Percentiles rank a stretch among this genome's conserved stretches.
Evolutionary conservation across 1,140 invertebrate species (phyloP).

Genomic region (Magallana gigas): DNA sequence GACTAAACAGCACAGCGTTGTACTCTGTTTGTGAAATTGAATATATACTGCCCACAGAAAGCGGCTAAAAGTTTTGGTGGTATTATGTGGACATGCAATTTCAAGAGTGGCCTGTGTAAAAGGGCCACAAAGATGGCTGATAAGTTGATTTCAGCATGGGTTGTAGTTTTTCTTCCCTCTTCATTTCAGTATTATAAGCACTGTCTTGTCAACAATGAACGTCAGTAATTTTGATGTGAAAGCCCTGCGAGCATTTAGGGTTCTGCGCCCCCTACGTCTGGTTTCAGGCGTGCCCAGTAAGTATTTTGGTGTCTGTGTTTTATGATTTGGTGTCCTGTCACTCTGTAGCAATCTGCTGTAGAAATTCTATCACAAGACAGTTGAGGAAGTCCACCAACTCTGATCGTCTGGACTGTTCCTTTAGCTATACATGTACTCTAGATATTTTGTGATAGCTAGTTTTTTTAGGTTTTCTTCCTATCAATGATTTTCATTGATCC

Average conservation of each 20-base stretch:
- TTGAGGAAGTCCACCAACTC: no score
- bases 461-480: no score
- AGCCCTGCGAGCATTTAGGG: slow-evolving; percentile 97
- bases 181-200: slow-evolving; percentile 93
- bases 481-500: no score
- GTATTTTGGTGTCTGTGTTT: slow-evolving; percentile 58
- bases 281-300: slow-evolving; percentile 90
- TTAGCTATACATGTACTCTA: no score
- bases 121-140: not conserved
- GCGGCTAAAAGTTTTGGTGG: not conserved
- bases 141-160: not conserved
- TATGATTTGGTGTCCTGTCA: not conserved
- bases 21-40: not conserved
- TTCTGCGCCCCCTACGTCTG: slow-evolving; percentile 95
- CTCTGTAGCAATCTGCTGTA: not conserved
- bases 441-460: no score
- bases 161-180: slow-evolving; percentile 38
- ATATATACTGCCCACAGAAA: not conserved
- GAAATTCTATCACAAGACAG: not conserved
- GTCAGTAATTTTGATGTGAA: slow-evolving; percentile 99
- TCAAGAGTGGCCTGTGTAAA: not conserved
- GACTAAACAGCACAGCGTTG: not conserved
- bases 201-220: slow-evolving; percentile 84
- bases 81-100: not conserved
- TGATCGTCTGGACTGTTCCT: no score